Evolutionary conservation across 2,797 vertebrate genomes (phyloP).

Genomic region (Phataginus tricuspis): DNA sequence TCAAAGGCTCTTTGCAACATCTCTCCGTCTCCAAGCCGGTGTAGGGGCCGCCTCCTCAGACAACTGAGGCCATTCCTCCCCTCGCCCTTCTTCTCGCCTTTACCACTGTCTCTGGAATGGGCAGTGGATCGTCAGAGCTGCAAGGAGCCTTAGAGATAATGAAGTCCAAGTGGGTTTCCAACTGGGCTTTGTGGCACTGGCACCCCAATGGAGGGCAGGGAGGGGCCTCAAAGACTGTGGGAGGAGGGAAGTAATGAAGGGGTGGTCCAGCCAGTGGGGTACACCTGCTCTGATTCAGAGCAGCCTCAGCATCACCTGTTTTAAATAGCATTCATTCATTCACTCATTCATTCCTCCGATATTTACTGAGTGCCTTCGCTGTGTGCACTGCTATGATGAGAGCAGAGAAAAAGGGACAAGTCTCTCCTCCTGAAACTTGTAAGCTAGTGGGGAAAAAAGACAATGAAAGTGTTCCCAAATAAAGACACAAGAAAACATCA

Average conservation of each 20-base stretch:
- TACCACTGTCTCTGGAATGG: background rate
- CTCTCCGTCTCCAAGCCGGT: background rate
- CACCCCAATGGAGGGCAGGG: fast-evolving
- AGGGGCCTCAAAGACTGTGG: background rate
- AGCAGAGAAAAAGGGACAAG: background rate
- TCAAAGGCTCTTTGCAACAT: background rate
- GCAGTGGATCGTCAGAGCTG: background rate
- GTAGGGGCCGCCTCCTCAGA: background rate
- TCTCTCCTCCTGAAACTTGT: background rate
- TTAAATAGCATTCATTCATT: fast-evolving
- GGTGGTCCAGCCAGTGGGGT: too few relatives aligned
- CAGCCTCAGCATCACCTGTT: too few relatives aligned
- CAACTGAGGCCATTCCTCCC: too few relatives aligned
- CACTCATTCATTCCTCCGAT: background rate
- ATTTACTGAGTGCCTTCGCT: background rate
- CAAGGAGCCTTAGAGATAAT: background rate
- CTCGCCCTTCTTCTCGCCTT: background rate
- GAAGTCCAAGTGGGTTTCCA: background rate
- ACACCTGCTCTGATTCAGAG: background rate
- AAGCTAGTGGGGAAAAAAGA: background rate
- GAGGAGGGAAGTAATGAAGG: background rate
- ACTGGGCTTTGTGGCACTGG: background rate
- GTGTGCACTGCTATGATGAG: background rate
- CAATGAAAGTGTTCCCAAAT: background rate
- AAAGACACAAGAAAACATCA: background rate